Evolutionary conservation across 2,797 vertebrate species (phyloP).

Genomic region (Danio kyathit): DNA sequence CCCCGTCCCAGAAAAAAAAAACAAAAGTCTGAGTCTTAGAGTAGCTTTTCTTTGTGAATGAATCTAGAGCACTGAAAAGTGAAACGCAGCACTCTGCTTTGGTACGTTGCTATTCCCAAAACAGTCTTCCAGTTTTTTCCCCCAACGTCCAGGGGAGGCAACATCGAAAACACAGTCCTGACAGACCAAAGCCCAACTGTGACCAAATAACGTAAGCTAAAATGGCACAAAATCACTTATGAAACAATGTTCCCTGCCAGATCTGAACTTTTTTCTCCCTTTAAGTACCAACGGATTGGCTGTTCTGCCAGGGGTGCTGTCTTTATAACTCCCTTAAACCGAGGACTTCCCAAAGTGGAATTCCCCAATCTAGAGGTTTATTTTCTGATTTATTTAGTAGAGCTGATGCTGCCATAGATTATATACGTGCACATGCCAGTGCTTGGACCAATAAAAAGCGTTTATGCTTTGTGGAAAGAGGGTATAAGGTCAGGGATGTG

Average conservation of each 20-base stretch:
- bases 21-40: conserved; percentile 16
- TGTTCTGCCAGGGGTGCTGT: conserved; percentile 39
- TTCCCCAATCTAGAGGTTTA: conserved; percentile 24
- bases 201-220: conserved; percentile 69
- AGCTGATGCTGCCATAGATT: conserved; percentile 60
- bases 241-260: conserved; percentile 35
- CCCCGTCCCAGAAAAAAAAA: conserved; percentile 22
- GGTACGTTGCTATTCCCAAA: conserved; percentile 57
- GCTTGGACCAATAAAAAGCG: conserved; percentile 56
- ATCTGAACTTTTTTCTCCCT: conserved; percentile 45
- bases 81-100: conserved; percentile 32
- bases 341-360: not conserved
- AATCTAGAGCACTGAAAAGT: conserved; percentile 24
- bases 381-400: conserved; percentile 33
- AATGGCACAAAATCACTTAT: conserved; percentile 37
- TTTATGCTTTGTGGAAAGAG: conserved; percentile 44
- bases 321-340: not conserved
- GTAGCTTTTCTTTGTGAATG: conserved; percentile 42
- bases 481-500: conserved; percentile 44
- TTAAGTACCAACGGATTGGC: conserved; percentile 44
- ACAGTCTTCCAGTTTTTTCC: conserved; percentile 81
- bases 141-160: conserved; percentile 69
- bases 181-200: conserved; percentile 65
- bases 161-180: conserved; percentile 62
- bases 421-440: conserved; percentile 41